A percentile compares a stretch with the other conserved stretches of the same genome.
phyloP scores from a whole-genome alignment of 2,888 invertebrate genomes.

The Dioctria linearis region DNA sequence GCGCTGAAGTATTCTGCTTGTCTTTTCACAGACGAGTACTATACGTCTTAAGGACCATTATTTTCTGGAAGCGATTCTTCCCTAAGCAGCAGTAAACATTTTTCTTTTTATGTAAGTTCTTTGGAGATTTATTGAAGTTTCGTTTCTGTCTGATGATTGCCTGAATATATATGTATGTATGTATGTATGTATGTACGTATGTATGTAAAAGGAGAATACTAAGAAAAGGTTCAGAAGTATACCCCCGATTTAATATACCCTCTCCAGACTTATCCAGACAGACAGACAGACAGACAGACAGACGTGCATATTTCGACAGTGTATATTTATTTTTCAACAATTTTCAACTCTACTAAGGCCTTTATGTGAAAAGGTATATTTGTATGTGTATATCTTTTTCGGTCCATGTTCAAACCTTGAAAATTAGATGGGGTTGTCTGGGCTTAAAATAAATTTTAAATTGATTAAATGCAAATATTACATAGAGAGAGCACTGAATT shows the following conservation, averaged over 20 bases:
- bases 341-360: background rate
- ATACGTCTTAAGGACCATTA: too few species aligned
- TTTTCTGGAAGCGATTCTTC: too few species aligned
- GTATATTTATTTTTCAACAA: conserved; percentile 26
- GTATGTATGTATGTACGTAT: background rate
- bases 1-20: background rate
- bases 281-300: background rate
- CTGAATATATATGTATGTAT: conserved; percentile 25
- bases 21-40: background rate
- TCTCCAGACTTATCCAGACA: conserved; percentile 22
- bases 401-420: background rate
- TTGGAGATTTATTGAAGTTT: conserved; percentile 10
- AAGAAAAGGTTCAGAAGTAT: too few species aligned
- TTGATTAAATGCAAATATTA: conserved; percentile 44
- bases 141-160: background rate
- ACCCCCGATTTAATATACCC: conserved; percentile 8
- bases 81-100: background rate
- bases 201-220: conserved; percentile 9
- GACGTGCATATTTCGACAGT: background rate
- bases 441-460: conserved; percentile 18
- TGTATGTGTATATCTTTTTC: background rate
- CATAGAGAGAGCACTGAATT: background rate
- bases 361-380: background rate
- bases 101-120: background rate
- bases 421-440: background rate